Evolutionary conservation across 2,888 invertebrate genomes (phyloP).

Genomic region (Tetranychus truncatus): DNA sequence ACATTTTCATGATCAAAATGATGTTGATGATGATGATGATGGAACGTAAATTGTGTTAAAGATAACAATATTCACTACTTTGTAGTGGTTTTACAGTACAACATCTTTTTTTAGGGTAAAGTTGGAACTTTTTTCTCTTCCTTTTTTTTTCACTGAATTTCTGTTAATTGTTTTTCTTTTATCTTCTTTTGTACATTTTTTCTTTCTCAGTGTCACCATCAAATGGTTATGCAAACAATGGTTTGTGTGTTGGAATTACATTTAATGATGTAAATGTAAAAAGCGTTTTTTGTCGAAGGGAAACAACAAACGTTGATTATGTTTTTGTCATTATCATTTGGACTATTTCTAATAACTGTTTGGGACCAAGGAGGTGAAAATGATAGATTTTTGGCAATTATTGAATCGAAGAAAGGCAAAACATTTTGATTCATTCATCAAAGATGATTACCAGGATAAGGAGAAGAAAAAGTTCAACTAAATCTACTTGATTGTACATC

Average conservation of each 20-base stretch:
- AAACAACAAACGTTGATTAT: no score
- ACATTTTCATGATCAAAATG: background rate
- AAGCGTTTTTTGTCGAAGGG: no score
- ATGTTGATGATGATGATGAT: background rate
- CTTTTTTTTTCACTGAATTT: no score
- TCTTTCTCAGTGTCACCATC: background rate
- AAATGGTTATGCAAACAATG: background rate
- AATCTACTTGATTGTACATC: background rate
- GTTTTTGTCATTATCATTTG: no score
- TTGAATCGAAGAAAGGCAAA: no score
- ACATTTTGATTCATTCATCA: background rate
- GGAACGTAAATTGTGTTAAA: background rate
- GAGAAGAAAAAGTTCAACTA: background rate
- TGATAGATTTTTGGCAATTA: background rate
- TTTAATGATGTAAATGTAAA: no score
- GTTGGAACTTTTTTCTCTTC: no score
- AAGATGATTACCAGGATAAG: background rate
- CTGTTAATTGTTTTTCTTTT: background rate
- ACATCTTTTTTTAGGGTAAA: no score
- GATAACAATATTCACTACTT: background rate
- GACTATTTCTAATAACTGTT: no score
- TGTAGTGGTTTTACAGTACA: no score
- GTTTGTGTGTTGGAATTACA: no score
- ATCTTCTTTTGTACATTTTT: background rate
- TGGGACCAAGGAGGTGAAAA: background rate